Evolutionary conservation across 2,113 vertebrate species (phyloP), one percentile per base, ranked within the genome.

Genomic region (Symphodus melops): DNA sequence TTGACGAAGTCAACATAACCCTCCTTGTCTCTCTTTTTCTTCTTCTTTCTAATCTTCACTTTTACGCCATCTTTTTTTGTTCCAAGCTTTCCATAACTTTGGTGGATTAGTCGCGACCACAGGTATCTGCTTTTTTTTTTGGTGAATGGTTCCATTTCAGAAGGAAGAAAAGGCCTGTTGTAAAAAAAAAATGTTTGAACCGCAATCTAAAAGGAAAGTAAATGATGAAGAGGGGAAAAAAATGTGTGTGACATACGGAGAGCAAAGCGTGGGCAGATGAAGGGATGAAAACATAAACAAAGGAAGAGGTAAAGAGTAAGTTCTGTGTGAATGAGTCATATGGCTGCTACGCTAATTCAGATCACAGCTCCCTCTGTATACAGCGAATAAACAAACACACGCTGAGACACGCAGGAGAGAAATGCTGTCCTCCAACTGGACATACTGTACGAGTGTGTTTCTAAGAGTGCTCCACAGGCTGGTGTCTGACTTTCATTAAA

Each of bases 401-500:
- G 58, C 36, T 41, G 16, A 49, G 55, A 71, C 66, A 78, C 42
- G 52, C 49, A 89, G 78, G 74, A 72, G 81, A 75, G 68, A 76
- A 86, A 81, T 72, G 68, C 76, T 83, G 68, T 23, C 66, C 67
- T 77, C 42, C 44, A 82, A 86, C 42, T 67, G 64, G 46, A 81
- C 59, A 81, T 68, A 70, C 5, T 42, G 9, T 77, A 2, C 70
- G 63, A 68, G 39, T 54, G n/a, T 67, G 28, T 33, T 33, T 33
- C 3, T 48, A 17, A 55, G 64, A 41, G 56, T 36, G 25, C 16
- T 81, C 67, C 53, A 74, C 58, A 68, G 48, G 33, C 58, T 68
- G 61, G 39, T 54, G 79, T 80, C 82, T 89, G 87, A 85, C 78
- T 90, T 90, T 85, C 72, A 89, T 91, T 87, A 90, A 79, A 86